Base-by-base conservation (phyloP, 2,888 invertebrate species). In the Agapetus fuscipes region DNA sequence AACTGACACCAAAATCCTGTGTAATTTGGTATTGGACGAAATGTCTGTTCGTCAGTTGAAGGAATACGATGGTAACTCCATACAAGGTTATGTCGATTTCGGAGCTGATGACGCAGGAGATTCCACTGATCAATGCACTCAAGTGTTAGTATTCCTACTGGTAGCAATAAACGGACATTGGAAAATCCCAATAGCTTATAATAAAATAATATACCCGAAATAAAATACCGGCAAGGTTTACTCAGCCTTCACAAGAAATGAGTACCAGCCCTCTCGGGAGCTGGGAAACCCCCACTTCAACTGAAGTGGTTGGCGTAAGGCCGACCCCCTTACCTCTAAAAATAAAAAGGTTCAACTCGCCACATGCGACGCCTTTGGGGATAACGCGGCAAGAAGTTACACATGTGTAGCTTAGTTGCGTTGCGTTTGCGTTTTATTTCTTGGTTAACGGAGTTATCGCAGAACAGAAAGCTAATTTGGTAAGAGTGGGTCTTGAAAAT, bases 151-250 rank as follows among this genome's bases (percentile, higher is more conserved):
- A 9, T 52, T 55, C 36, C 43, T 54, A 30, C 16, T 54, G 2
- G 50, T 50, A 10, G 41, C 42, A 10, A 30, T 53, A 6, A 54
- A 53, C 43, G 49, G 48, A 32, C 32, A 30, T 1, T 54, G 53
- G 53, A 54, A 54, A 49, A 37, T 55, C 9, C 55, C 54, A 15
- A 24, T 55, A 12, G 53, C 44, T 2, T 54, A n/a, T n/a, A n/a
- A n/a, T n/a, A n/a, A n/a, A n/a, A n/a, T n/a, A n/a, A n/a, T n/a
- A n/a, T n/a, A n/a, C n/a, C n/a, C n/a, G n/a, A n/a, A n/a, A n/a
- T n/a, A n/a, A n/a, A n/a, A n/a, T n/a, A n/a, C n/a, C n/a, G n/a
- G n/a, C n/a, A n/a, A n/a, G n/a, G n/a, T n/a, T n/a, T n/a, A n/a
- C n/a, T n/a, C n/a, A n/a, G n/a, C n/a, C n/a, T n/a, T n/a, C n/a